Evolutionary conservation across 2,797 vertebrate genomes (phyloP).

Genomic region (Geotrypetes seraphini): DNA sequence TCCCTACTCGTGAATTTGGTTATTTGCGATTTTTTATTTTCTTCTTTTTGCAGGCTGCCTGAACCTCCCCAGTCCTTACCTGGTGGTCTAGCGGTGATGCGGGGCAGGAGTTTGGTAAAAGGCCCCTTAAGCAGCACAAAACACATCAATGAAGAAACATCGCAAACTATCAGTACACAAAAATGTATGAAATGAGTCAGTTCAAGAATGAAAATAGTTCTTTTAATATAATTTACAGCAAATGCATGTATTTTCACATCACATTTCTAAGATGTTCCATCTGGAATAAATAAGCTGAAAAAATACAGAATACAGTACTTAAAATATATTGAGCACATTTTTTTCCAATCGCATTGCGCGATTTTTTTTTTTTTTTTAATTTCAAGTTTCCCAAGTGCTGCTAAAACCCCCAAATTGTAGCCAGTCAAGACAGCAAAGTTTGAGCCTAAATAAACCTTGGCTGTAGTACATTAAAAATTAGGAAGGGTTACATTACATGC

Average conservation of each 20-base stretch:
- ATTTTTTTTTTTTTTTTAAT: constrained; percentile 26
- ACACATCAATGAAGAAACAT: too few species aligned
- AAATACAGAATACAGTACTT: constrained; percentile 56
- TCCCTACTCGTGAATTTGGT: too few species aligned
- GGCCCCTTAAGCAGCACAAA: too few species aligned
- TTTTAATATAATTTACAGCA: constrained; percentile 65
- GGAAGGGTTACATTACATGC: neutral
- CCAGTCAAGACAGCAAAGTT: constrained; percentile 3
- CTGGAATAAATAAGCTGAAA: constrained; percentile 63
- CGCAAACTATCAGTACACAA: too few species aligned
- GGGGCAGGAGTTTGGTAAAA: too few species aligned
- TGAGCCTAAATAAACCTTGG: neutral
- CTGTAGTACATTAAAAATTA: neutral
- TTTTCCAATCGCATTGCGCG: constrained; percentile 17
- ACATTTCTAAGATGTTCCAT: constrained; percentile 59
- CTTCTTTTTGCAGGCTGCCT: too few species aligned
- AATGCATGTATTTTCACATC: constrained; percentile 50
- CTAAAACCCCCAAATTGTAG: constrained; percentile 5
- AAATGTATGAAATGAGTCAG: constrained; percentile 29
- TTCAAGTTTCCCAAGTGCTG: too few species aligned
- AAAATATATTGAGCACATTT: constrained; percentile 46
- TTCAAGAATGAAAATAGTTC: constrained; percentile 61
- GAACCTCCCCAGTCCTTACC: too few species aligned
- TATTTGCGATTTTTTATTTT: too few species aligned
- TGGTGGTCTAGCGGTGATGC: too few species aligned